Conservation (phyloP, 2,113 vertebrate genomes). For the Elanus axillaris region DNA sequence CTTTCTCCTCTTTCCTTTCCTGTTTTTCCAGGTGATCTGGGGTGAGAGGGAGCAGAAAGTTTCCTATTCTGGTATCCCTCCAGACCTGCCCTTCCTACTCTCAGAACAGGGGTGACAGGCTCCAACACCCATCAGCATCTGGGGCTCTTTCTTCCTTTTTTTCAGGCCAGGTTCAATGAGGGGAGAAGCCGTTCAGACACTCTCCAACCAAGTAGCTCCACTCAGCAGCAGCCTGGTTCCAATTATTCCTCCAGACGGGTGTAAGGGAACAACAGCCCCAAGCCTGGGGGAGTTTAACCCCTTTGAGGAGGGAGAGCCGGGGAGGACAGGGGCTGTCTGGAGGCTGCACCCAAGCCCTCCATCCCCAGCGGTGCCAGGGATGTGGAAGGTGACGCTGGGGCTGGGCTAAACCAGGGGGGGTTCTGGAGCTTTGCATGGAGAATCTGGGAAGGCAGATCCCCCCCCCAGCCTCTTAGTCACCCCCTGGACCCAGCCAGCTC, state of each 20-base stretch:
- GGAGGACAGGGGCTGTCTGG: background rate
- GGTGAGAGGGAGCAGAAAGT: background rate
- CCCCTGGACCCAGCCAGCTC: background rate
- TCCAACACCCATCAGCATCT: background rate
- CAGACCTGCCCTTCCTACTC: background rate
- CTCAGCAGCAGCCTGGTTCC: background rate
- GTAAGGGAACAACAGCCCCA: background rate
- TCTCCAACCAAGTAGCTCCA: background rate
- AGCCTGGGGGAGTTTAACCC: background rate
- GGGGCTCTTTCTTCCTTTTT: background rate
- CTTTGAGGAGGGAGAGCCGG: background rate
- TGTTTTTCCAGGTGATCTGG: background rate
- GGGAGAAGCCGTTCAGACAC: background rate
- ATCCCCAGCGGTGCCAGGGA: background rate
- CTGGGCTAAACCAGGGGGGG: background rate
- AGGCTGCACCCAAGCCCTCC: background rate
- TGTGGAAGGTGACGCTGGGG: background rate
- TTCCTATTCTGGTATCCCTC: background rate
- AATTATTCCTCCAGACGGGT: background rate
- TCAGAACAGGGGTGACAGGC: accelerated
- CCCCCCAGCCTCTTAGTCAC: background rate
- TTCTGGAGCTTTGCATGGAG: background rate
- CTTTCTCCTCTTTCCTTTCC: background rate
- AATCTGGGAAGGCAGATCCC: background rate
- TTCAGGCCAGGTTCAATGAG: background rate